Evolutionary conservation across 2,113 vertebrate genomes (phyloP).

Genomic region (Tragulus kanchil): DNA sequence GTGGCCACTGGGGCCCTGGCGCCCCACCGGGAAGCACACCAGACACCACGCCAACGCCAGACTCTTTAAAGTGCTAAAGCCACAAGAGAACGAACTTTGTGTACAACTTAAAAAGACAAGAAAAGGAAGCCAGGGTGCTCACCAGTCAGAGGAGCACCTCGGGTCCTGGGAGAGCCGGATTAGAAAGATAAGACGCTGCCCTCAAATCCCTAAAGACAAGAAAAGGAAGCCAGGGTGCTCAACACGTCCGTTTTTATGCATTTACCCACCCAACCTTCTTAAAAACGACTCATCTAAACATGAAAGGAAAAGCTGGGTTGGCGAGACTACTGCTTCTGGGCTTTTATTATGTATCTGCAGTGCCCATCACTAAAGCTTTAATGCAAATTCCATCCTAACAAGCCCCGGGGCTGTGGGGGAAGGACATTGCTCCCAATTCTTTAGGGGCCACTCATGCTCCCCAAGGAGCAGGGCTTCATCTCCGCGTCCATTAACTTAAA

Average conservation of each 20-base stretch:
- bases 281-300: background rate
- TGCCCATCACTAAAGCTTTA: background rate
- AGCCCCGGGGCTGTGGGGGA: background rate
- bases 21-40: background rate
- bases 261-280: background rate
- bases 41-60: background rate
- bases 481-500: background rate
- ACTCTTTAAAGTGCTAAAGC: constrained; percentile 65
- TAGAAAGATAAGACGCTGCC: too few species aligned
- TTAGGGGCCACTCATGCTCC: background rate
- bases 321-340: background rate
- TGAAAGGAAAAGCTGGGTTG: background rate
- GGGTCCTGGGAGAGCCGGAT: too few species aligned
- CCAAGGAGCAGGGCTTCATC: background rate
- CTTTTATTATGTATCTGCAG: background rate
- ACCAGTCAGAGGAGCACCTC: too few species aligned
- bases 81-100: constrained; percentile 53
- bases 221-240: too few species aligned
- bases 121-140: too few species aligned
- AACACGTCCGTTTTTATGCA: background rate
- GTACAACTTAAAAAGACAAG: constrained; percentile 71
- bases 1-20: background rate
- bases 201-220: too few species aligned
- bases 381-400: background rate
- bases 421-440: background rate